Evolutionary conservation across 2,888 invertebrate species (phyloP).

Genomic region (Sphaerophoria taeniata): DNA sequence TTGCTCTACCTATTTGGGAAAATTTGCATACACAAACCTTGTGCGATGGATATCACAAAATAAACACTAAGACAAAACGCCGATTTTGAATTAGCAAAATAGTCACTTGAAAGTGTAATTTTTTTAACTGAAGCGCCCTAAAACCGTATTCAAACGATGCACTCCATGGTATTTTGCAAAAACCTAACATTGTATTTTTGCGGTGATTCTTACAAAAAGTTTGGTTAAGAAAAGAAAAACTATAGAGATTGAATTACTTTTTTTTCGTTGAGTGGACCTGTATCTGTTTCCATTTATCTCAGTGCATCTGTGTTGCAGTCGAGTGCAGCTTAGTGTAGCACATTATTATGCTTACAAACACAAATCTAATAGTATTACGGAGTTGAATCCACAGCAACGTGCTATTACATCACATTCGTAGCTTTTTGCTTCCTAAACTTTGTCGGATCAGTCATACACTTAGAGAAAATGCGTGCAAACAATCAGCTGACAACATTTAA

Average conservation of each 20-base stretch:
- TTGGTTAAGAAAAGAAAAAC: conserved; percentile 5
- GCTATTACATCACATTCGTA: conserved; percentile 60
- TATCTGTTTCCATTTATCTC: conserved; percentile 49
- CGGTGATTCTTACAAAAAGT: conserved; percentile 14
- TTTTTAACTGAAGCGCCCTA: neutral
- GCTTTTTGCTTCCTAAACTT: conserved; percentile 62
- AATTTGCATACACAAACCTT: too few species aligned
- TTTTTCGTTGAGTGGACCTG: conserved; percentile 32
- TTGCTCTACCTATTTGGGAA: too few species aligned
- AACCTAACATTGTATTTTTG: conserved; percentile 48
- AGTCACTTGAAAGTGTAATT: too few species aligned
- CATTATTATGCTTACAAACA: conserved; percentile 31
- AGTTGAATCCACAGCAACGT: conserved; percentile 39
- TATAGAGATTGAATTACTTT: conserved; percentile 63
- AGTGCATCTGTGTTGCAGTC: conserved; percentile 66
- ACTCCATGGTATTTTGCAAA: neutral
- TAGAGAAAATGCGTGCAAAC: neutral
- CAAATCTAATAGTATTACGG: conserved; percentile 34
- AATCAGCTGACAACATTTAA: neutral
- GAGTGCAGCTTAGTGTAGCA: conserved; percentile 61
- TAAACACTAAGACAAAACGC: too few species aligned
- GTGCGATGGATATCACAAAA: too few species aligned
- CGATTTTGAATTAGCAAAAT: too few species aligned
- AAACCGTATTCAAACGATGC: too few species aligned
- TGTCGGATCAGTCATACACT: conserved; percentile 4